Evolutionary conservation across 2,888 invertebrate species (phyloP).

Genomic region (Choristoneura rosaceana): DNA sequence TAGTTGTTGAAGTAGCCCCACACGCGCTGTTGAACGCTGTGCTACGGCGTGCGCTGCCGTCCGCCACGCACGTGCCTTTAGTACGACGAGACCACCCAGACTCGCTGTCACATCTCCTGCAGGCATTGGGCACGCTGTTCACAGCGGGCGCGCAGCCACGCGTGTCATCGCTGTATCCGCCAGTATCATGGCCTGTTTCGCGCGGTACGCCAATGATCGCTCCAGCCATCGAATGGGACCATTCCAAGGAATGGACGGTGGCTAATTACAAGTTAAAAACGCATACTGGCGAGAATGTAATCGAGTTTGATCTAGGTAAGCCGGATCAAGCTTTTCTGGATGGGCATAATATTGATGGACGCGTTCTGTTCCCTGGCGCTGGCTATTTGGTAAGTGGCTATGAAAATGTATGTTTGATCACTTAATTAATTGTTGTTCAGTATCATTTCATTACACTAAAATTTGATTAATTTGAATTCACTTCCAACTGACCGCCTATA

Average conservation of each 20-base stretch:
- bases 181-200: no score
- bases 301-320: constrained; percentile 91
- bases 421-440: no score
- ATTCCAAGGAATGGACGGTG: constrained; percentile 94
- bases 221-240: constrained; percentile 96
- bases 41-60: constrained; percentile 93
- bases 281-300: constrained; percentile 90
- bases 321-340: constrained; percentile 90
- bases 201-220: constrained; percentile 89
- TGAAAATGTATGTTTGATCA: constrained; percentile 53
- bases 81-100: no score
- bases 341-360: constrained; percentile 97
- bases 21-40: constrained; percentile 98
- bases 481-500: no score
- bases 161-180: no score
- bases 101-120: no score
- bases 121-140: no score
- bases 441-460: no score
- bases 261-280: constrained; percentile 88
- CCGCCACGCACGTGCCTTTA: constrained; percentile 71
- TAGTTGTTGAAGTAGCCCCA: constrained; percentile 97
- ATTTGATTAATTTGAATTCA: no score
- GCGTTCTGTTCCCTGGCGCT: constrained; percentile 97
- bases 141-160: no score
- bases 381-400: constrained; percentile 90